Conservation (phyloP, 2,113 vertebrate species). For the Alligator sinensis region DNA sequence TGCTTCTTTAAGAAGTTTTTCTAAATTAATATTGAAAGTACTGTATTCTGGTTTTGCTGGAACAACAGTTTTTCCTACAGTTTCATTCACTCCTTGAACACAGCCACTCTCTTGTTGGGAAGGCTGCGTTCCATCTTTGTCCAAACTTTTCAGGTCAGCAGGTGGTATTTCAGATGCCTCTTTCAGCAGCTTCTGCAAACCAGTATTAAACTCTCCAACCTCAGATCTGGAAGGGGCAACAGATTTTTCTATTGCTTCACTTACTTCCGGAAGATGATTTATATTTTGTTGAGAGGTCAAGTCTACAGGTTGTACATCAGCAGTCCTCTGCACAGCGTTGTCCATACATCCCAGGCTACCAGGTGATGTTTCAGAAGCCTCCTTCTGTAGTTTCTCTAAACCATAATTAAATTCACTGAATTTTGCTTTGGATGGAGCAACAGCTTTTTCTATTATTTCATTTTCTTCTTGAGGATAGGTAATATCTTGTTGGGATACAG, state of each 20-base stretch:
- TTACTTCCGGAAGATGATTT: background rate
- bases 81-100: conserved; percentile 64
- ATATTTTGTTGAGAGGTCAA: fast-evolving
- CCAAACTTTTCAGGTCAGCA: background rate
- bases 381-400: conserved; percentile 28
- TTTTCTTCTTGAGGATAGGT: conserved; percentile 39
- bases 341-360: background rate
- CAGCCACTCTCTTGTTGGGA: fast-evolving
- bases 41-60: conserved; percentile 18
- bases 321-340: fast-evolving
- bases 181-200: conserved; percentile 23
- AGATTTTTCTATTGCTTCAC: conserved; percentile 38
- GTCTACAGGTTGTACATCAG: background rate
- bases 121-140: background rate
- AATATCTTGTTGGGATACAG: background rate
- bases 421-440: background rate
- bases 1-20: conserved; percentile 69
- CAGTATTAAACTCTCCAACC: background rate
- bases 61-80: conserved; percentile 42
- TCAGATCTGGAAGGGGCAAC: background rate
- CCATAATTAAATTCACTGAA: background rate
- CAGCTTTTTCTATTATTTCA: conserved; percentile 40
- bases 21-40: conserved; percentile 53
- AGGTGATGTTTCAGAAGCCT: background rate
- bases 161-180: background rate